phyloP scores from a whole-genome alignment of 2,797 vertebrate genomes.

The Melanotaenia nigrans region DNA sequence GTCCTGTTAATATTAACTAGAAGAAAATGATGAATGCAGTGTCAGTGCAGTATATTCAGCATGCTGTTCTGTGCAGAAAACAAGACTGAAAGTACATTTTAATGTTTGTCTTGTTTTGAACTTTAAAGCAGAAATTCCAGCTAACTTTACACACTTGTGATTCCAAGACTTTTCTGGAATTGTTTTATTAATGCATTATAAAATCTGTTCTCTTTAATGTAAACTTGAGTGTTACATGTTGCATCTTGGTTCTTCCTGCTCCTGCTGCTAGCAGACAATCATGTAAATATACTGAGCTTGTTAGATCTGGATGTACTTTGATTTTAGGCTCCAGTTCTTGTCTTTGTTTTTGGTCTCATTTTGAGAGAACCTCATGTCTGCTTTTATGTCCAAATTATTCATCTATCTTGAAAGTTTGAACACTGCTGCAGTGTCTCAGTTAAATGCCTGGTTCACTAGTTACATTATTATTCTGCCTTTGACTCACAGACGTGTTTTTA shows the following conservation, averaged over 20 bases:
- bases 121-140: background rate
- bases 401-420: constrained; percentile 9
- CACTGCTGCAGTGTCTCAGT: background rate
- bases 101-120: background rate
- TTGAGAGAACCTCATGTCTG: background rate
- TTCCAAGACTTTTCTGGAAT: background rate
- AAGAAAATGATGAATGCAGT: too few species aligned
- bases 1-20: too few species aligned
- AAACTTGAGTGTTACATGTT: constrained; percentile 25
- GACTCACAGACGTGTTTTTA: background rate
- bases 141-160: too few species aligned
- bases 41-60: background rate
- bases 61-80: background rate
- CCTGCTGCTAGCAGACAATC: constrained; percentile 8
- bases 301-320: constrained; percentile 14
- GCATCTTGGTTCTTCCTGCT: constrained; percentile 8
- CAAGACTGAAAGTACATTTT: background rate
- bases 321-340: constrained; percentile 25
- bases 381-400: constrained; percentile 11
- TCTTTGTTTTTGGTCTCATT: background rate
- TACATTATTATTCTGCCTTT: constrained; percentile 13
- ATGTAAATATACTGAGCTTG: constrained; percentile 31
- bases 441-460: background rate
- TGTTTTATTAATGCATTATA: background rate
- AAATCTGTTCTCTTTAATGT: constrained; percentile 3